These are phyloP conservation scores for Distichodus sexfasciatus DNA, from an alignment of 2,797 vertebrate species.

Conservation along the genomic window DNA sequence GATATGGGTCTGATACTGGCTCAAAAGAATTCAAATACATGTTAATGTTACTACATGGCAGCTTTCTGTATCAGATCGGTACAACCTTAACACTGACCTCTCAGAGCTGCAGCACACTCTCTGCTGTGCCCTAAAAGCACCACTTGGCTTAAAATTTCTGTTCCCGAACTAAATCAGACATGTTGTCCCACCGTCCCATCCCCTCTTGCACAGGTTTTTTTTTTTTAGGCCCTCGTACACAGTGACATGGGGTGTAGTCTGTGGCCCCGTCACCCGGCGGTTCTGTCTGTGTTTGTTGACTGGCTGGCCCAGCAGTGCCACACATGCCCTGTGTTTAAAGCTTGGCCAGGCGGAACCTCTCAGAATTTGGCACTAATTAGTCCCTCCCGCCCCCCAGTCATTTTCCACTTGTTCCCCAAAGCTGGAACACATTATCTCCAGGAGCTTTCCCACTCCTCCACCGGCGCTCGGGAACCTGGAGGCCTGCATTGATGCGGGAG, in stretches of 20 bases:
- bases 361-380: constrained; percentile 57
- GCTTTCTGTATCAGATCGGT: too few species aligned
- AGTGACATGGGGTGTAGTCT: neutral
- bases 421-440: constrained; percentile 61
- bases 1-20: too few species aligned
- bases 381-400: constrained; percentile 51
- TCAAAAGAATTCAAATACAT: too few species aligned
- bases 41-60: neutral
- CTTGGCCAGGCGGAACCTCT: constrained; percentile 57
- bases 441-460: constrained; percentile 51
- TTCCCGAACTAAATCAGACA: neutral
- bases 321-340: constrained; percentile 59
- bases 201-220: neutral
- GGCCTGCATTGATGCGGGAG: constrained; percentile 45
- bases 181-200: neutral
- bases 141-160: neutral
- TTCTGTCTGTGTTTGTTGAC: constrained; percentile 38
- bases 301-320: constrained; percentile 42
- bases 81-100: too few species aligned
- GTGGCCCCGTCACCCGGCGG: constrained; percentile 9
- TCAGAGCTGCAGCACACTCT: too few species aligned
- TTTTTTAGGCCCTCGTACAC: neutral
- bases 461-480: constrained; percentile 36
- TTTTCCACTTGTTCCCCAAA: constrained; percentile 62
- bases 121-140: too few species aligned